Base-by-base conservation (phyloP, 2,888 invertebrate species). In the Ganaspis brasiliensis region DNA sequence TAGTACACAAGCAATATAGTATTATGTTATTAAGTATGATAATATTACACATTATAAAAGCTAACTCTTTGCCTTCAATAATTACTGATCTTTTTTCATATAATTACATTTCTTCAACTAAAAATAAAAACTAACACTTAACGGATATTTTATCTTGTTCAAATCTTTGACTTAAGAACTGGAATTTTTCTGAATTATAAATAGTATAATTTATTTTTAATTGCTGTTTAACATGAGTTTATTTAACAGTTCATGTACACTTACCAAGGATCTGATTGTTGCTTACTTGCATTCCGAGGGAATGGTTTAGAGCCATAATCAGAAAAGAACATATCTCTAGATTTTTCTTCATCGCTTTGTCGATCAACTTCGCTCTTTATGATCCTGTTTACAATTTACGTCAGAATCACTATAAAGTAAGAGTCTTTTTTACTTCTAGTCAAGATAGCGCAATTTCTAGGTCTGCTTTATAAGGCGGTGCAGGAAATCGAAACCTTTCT, bases 351-450 rank as follows among this genome's bases (percentile, higher is more conserved):
- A 12, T 9, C 45, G 21, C 24, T 67, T 35, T 37, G n/a, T 24
- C 67, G 24, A 67, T 67, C 67, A 67, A 67, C 45, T 45, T n/a
- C 8, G n/a, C 10, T 67, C 45, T 67, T 67, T 67, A 67, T 45
- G 21, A 67, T 67, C 67, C 45, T 67, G 67, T 67, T 67, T 24
- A 14, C 67, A 24, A 45, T 40, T 45, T 45, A 45, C 24, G 67
- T 67, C 45, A 24, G 67, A 67, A 24, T 40, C 9, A 67, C 67
- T 67, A 45, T 67, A 26, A 63, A 63, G 63, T 67, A 45, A 67
- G 40, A 21, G 14, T 45, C 40, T 63, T 61, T 37, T 63, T 67
- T 12, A 67, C 9, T 67, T 16, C 0, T 37, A 63, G 19, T 37
- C 37, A 35, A 67, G 45, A 45, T 45, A 45, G 8, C 19, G 37